Evolutionary conservation across 2,113 vertebrate genomes (phyloP).

Genomic region (Phalacrocorax brasilianus): DNA sequence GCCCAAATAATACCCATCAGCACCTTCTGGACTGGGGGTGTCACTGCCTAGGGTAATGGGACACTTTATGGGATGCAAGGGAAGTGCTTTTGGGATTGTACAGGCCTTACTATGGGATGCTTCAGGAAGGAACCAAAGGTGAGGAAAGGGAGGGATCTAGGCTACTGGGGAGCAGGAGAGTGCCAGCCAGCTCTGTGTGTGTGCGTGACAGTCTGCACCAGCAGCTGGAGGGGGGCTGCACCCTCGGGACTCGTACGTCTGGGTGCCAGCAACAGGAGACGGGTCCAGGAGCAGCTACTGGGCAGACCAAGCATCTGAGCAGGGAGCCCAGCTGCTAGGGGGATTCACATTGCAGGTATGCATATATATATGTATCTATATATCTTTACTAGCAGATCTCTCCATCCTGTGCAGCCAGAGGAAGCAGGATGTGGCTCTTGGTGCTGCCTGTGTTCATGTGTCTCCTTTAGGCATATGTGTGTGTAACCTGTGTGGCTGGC

Average conservation of each 20-base stretch:
- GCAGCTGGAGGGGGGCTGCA: neutral
- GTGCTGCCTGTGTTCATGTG: neutral
- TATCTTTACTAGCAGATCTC: neutral
- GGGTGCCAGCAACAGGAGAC: neutral
- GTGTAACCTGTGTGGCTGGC: neutral
- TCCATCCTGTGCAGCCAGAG: neutral
- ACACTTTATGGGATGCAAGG: neutral
- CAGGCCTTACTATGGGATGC: fast-evolving
- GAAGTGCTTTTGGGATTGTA: neutral
- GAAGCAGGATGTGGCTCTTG: neutral
- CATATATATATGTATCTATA: neutral
- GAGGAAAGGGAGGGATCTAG: neutral
- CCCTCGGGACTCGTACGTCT: neutral
- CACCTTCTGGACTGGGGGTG: neutral
- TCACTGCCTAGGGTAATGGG: neutral
- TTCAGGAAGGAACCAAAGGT: neutral
- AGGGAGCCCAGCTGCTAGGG: neutral
- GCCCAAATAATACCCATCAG: neutral
- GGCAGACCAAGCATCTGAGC: neutral
- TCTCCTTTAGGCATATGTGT: neutral
- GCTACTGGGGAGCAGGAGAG: neutral
- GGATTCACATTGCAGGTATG: too few species aligned
- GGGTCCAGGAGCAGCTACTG: neutral
- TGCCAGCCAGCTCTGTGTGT: neutral
- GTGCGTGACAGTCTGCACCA: neutral